These are phyloP conservation scores for Drosophila multiciliata DNA, from an alignment of 2,888 invertebrate species.

Conservation along the genomic window DNA sequence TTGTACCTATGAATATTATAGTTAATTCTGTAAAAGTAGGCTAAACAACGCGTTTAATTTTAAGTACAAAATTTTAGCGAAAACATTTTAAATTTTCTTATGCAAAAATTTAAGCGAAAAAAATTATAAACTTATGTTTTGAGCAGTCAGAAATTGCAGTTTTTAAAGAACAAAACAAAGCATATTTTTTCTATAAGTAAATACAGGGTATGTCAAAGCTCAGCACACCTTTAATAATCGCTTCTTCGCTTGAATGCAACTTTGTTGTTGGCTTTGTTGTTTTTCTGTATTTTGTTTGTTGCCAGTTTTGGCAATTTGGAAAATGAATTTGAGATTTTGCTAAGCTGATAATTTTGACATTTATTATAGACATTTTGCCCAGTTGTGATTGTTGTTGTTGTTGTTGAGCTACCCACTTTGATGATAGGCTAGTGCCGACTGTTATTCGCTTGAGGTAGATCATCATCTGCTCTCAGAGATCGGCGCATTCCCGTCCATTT, in stretches of 20 bases:
- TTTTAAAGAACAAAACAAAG: background rate
- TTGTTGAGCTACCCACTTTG: constrained; percentile 48
- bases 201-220: constrained; percentile 2
- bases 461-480: constrained; percentile 19
- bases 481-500: constrained; percentile 42
- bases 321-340: constrained; percentile 67
- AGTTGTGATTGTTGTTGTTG: constrained; percentile 10
- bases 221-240: background rate
- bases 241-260: constrained; percentile 73
- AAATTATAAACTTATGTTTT: background rate
- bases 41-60: no score
- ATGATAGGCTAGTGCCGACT: constrained; percentile 43
- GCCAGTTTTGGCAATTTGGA: constrained; percentile 69
- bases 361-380: constrained; percentile 47
- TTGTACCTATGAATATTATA: no score
- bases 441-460: constrained; percentile 28
- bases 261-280: constrained; percentile 28
- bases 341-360: constrained; percentile 65
- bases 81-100: background rate
- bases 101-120: background rate
- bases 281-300: constrained; percentile 1
- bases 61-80: no score
- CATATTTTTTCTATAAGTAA: rapidly evolving
- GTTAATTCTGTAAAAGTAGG: no score
- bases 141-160: background rate